These are phyloP conservation scores for Chloroceryle inda DNA, from an alignment of 2,797 vertebrate species.

Conservation along the genomic window DNA sequence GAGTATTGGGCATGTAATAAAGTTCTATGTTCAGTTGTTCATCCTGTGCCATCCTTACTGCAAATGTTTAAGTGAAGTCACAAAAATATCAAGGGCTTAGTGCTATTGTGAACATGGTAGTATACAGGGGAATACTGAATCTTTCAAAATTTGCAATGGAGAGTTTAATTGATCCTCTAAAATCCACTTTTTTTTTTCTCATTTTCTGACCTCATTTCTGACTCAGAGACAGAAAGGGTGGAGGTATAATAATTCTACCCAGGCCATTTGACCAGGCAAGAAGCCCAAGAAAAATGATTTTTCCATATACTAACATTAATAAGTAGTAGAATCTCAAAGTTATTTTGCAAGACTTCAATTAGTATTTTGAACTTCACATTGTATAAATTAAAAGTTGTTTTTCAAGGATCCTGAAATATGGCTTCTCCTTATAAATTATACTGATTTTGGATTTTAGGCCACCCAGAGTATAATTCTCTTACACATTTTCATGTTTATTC, in stretches of 20 bases:
- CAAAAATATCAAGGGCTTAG: background rate
- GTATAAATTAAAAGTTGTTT: background rate
- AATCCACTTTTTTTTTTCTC: background rate
- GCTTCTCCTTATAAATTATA: background rate
- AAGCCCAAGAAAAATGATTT: slow-evolving; percentile 44
- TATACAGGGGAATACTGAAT: background rate
- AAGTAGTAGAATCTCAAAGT: slow-evolving; percentile 25
- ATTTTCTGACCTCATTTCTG: slow-evolving; percentile 62
- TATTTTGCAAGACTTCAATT: slow-evolving; percentile 32
- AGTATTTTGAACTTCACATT: background rate
- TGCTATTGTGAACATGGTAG: background rate
- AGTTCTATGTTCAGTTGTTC: background rate
- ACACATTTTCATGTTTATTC: background rate
- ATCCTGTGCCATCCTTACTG: background rate
- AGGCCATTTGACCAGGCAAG: slow-evolving; percentile 40
- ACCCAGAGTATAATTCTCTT: background rate
- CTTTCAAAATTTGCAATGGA: background rate
- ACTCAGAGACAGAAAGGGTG: slow-evolving; percentile 58
- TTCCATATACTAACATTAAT: slow-evolving; percentile 41
- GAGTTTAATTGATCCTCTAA: background rate
- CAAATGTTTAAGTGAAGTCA: background rate
- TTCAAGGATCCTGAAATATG: background rate
- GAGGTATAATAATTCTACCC: slow-evolving; percentile 43
- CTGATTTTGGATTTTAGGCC: background rate
- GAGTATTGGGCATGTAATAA: background rate